A percentile compares a stretch with the other conserved stretches of the same genome.
Evolutionary conservation across 92 coral and sea anemone genomes (phyloP).

Genomic region (Porites lobata): DNA sequence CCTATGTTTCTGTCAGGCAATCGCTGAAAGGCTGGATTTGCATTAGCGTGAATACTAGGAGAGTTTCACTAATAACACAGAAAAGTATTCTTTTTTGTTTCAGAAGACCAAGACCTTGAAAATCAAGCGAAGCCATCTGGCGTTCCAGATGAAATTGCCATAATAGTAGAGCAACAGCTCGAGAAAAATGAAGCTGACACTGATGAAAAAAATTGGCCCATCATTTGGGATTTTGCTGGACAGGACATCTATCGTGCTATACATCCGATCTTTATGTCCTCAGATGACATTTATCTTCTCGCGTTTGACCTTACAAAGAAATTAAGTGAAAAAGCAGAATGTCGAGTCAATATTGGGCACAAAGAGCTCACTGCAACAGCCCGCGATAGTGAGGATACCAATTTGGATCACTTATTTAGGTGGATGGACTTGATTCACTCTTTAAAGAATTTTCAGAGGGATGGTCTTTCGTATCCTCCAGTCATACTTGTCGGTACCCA

Average conservation of each 20-base stretch:
- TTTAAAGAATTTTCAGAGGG: not conserved
- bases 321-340: not conserved
- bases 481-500: too few relatives aligned
- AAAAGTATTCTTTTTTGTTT: too few relatives aligned
- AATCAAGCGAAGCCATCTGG: too few relatives aligned
- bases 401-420: constrained; percentile 14
- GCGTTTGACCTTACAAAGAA: not conserved
- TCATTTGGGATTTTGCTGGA: constrained; percentile 2
- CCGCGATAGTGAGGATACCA: not conserved
- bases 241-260: not conserved
- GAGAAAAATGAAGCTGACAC: not conserved
- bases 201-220: not conserved
- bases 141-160: not conserved
- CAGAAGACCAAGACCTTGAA: too few relatives aligned
- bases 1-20: too few relatives aligned
- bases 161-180: not conserved
- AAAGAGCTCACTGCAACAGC: not conserved
- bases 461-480: too few relatives aligned
- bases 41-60: too few relatives aligned
- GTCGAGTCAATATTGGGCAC: not conserved
- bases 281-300: not conserved
- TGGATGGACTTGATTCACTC: constrained; percentile 22
- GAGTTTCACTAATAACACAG: too few relatives aligned
- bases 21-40: too few relatives aligned
- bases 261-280: constrained; percentile 5